phyloP scores from a whole-genome alignment of 2,888 invertebrate genomes.

The Agrochola circellaris region DNA sequence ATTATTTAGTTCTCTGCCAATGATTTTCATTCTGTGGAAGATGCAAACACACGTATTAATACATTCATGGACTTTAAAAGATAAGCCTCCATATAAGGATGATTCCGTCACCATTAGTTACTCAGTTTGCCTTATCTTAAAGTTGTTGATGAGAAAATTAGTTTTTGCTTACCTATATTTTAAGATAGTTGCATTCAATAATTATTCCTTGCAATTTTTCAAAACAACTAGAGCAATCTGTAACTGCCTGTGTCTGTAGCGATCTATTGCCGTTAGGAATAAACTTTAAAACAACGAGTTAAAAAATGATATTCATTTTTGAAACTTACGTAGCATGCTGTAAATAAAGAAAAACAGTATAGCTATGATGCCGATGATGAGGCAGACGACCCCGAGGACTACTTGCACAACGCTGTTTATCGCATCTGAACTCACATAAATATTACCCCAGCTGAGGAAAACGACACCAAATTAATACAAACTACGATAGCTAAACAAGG shows the following conservation, averaged over 20 bases:
- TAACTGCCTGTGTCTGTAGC: neutral
- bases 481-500: neutral
- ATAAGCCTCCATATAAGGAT: neutral
- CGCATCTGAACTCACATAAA: slow-evolving; percentile 74
- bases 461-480: slow-evolving; percentile 15
- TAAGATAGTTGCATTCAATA: neutral
- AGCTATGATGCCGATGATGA: slow-evolving; percentile 66
- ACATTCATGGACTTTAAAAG: neutral
- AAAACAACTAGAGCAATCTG: neutral
- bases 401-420: slow-evolving; percentile 67
- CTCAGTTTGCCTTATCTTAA: neutral
- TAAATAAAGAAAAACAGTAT: slow-evolving; percentile 69
- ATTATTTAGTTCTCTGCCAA: slow-evolving; percentile 8
- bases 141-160: neutral
- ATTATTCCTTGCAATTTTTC: neutral
- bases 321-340: slow-evolving; percentile 71
- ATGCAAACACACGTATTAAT: neutral
- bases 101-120: neutral
- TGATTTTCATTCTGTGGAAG: slow-evolving; percentile 41
- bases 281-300: neutral
- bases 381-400: slow-evolving; percentile 65
- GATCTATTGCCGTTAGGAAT: neutral
- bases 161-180: neutral
- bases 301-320: neutral
- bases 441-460: slow-evolving; percentile 74